These are phyloP conservation scores for Sphinx pinastri DNA, from an alignment of 2,888 invertebrate genomes.

Conservation along the genomic window DNA sequence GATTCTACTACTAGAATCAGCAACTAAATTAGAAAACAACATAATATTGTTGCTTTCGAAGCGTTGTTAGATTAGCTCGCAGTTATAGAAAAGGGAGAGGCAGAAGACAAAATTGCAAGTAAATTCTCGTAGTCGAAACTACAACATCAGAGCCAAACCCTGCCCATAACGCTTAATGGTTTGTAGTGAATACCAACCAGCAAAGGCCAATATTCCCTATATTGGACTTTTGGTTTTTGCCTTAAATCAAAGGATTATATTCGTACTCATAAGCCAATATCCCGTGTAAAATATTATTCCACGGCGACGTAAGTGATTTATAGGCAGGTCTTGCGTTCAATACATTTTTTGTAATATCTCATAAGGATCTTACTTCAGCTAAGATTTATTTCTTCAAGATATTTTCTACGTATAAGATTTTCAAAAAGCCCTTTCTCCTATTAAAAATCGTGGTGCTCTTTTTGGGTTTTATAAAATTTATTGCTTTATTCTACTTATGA, in stretches of 20 bases:
- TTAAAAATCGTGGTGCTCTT: neutral
- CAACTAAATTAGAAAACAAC: too few relatives aligned
- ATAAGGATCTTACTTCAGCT: constrained; percentile 10
- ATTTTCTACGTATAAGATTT: neutral
- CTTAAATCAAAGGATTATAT: neutral
- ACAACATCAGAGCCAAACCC: too few relatives aligned
- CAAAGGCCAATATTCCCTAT: neutral
- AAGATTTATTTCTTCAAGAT: constrained; percentile 12
- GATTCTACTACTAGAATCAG: too few relatives aligned
- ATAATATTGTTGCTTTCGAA: too few relatives aligned
- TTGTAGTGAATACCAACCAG: too few relatives aligned
- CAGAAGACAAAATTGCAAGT: too few relatives aligned
- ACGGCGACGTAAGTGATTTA: constrained; percentile 21
- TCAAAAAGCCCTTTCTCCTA: neutral
- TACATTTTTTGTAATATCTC: constrained; percentile 24
- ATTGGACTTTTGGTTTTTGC: neutral
- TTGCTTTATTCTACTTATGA: neutral
- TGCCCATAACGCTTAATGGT: too few relatives aligned
- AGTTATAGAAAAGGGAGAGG: too few relatives aligned
- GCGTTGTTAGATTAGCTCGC: too few relatives aligned
- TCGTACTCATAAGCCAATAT: neutral
- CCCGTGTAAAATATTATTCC: constrained; percentile 6
- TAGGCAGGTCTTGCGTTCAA: constrained; percentile 8
- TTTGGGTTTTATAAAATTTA: neutral
- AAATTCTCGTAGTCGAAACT: too few relatives aligned